Percentiles rank a stretch among this genome's conserved stretches.
Evolutionary conservation across 2,888 invertebrate genomes (phyloP).

Genomic region (Nomada ferruginata): DNA sequence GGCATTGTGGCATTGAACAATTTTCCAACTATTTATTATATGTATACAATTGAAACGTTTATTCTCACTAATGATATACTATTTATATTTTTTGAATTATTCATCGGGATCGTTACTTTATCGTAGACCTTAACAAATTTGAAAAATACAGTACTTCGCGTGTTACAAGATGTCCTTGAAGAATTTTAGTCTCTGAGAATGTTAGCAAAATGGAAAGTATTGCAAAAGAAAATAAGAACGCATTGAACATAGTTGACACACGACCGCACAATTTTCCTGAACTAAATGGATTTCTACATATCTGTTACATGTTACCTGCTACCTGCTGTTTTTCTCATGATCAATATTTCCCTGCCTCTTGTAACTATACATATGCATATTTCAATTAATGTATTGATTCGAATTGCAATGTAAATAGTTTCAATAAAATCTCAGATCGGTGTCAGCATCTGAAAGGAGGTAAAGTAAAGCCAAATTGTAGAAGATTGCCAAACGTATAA

Average conservation of each 20-base stretch:
- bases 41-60: no score
- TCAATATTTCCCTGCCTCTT: conserved; percentile 65
- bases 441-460: no score
- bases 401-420: conserved; percentile 5
- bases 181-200: conserved; percentile 68
- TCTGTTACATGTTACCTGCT: conserved; percentile 49
- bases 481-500: background rate
- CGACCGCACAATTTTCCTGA: conserved; percentile 41
- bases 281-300: conserved; percentile 57
- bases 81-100: no score
- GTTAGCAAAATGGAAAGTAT: conserved; percentile 43
- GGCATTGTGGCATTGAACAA: no score
- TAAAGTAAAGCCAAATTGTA: no score
- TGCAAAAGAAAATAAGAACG: conserved; percentile 41
- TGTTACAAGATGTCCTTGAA: conserved; percentile 73
- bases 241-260: conserved; percentile 54
- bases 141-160: conserved; percentile 65
- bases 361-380: conserved; percentile 7
- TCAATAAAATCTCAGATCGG: background rate
- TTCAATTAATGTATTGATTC: conserved; percentile 30
- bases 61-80: no score
- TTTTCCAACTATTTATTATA: no score
- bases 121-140: background rate
- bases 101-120: no score
- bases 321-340: conserved; percentile 55